Percentiles rank a stretch among this genome's conserved stretches.
Evolutionary conservation across 2,797 vertebrate genomes (phyloP).

Genomic region (Characodon lateralis): DNA sequence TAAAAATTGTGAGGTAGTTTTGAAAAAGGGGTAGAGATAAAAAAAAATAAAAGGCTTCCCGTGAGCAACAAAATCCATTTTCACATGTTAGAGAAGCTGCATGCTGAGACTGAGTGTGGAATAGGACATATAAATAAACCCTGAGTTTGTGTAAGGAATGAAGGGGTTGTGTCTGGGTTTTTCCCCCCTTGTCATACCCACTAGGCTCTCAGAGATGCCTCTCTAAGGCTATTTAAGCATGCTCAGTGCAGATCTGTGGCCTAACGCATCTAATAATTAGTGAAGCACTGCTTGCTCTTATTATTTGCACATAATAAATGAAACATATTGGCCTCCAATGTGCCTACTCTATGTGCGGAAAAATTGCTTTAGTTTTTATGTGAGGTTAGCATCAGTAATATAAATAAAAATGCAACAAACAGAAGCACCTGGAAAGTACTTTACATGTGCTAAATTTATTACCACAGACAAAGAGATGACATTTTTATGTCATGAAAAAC

Average conservation of each 20-base stretch:
- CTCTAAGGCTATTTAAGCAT: conserved; percentile 39
- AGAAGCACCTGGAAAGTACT: neutral
- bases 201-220: conserved; percentile 11
- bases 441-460: too few species aligned
- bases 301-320: conserved; percentile 9
- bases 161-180: neutral
- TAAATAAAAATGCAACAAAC: neutral
- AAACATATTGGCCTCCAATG: conserved; percentile 3
- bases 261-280: conserved; percentile 54
- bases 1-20: conserved; percentile 7
- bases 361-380: neutral
- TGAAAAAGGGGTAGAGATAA: conserved; percentile 1
- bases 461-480: neutral
- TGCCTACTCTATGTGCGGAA: neutral
- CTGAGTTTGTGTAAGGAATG: neutral
- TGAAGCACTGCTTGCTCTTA: conserved; percentile 17
- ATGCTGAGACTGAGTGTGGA: conserved; percentile 7
- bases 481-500: conserved; percentile 19
- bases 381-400: neutral
- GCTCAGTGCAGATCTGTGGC: conserved; percentile 29
- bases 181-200: conserved; percentile 26
- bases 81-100: neutral
- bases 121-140: conserved; percentile 17
- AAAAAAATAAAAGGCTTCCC: conserved; percentile 1
- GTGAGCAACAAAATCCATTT: conserved; percentile 13